Evolutionary conservation across 2,888 invertebrate genomes (phyloP), one percentile per base, ranked within the genome.

Genomic region (Sesia bembeciformis): DNA sequence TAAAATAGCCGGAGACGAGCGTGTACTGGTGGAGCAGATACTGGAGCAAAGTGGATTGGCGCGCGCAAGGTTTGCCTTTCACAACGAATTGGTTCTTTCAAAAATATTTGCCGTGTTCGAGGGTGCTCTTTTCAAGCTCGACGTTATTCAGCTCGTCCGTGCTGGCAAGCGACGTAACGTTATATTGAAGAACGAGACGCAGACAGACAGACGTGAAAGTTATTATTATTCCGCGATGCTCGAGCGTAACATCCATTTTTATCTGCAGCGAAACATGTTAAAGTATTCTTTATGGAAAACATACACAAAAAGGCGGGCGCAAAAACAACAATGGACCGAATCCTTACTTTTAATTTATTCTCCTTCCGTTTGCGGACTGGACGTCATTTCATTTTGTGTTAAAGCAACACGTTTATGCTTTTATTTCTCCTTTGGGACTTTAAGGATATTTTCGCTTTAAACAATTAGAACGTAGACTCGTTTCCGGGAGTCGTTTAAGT

Each of bases 321-420:
- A 74, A 75, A 73, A 77, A 75, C 70, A 75, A 81, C 76, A 79
- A 79, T 75, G 70, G 69, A 70, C 70, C 62, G 68, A 78, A 76
- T 78, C 76, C 73, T 78, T 77, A 74, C 68, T 76, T 80, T 80
- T 82, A 84, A 84, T 84, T 80, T 81, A 81, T 84, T 82, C 80
- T 64, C 67, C 75, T 76, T 79, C 70, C 70, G 72, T 70, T 72
- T 57, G 68, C 68, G 66, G 64, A 70, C 70, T 76, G 74, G 76
- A 77, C 76, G 76, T 80, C 79, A 81, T 80, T 81, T 78, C 68
- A 74, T 81, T 80, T 74, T 72, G 70, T 66, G 70, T 73, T 76
- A 69, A 78, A 75, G 74, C 72, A 78, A 83, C 80, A 81, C 73
- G 78, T 72, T 78, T 80, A 78, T 78, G 78, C 77, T 82, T 80